Evolutionary conservation across 2,113 vertebrate genomes (phyloP), one percentile per base, ranked within the genome.

Genomic region (Aptenodytes patagonicus): DNA sequence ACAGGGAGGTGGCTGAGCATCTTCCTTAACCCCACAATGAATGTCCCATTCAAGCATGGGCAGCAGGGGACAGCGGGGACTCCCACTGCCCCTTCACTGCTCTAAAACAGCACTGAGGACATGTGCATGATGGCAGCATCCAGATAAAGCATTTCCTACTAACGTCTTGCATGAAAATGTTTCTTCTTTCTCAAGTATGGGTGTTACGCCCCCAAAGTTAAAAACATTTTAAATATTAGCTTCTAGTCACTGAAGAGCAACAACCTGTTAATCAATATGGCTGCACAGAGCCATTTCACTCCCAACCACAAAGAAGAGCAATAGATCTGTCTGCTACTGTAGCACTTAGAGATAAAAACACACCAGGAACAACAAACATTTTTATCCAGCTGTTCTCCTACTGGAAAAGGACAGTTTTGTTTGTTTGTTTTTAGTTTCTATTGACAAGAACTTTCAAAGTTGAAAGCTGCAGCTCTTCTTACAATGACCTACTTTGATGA

Each of bases 61-160:
- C 64, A 42, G n/a, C 4, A 4, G 17, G 28, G 11, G 10, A 38
- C 32, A 38, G 0, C 0, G 1, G 38, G 68, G 61, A 32, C 49
- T 70, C 26, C 36, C 44, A 40, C 11, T n/a, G 72, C 54, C 54
- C 38, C 60, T 46, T 32, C 16, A 6, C 21, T 47, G 76, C 44
- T 70, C 55, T 38, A 70, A n/a, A 78, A 49, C 12, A 22, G 66
- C 17, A 17, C 49, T 12, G 55, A 46, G 55, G 40, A 40, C 55
- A 60, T 31, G 54, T 2, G 2, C 44, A 49, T 1, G 4, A 61
- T 8, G 22, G 46, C 46, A 82, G 81, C 64, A 78, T 5, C 58
- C 87, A 52, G 42, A 24, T 18, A 54, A 54, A 36, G 22, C 60
- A 25, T 26, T 19, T 78, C 36, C 42, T 60, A 54, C 28, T 25